These are phyloP conservation scores for Muntiacus muntjak DNA, from an alignment of 2,113 vertebrate genomes.

Conservation along the genomic window DNA sequence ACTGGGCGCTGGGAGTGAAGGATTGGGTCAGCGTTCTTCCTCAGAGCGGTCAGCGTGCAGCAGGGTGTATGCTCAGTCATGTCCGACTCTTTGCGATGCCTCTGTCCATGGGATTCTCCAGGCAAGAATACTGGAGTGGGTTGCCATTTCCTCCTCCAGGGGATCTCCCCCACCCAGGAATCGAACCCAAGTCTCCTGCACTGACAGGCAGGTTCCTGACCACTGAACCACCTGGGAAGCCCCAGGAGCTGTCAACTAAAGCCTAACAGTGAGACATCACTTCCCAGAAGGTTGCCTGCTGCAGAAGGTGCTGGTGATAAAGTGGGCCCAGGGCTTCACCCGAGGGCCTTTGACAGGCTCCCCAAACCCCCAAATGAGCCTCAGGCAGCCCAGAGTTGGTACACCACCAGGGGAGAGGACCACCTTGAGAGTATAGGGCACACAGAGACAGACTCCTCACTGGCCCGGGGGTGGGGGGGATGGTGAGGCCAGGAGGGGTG, in stretches of 20 bases:
- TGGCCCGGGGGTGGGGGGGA: fast-evolving
- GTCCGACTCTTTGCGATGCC: background rate
- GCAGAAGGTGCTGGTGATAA: background rate
- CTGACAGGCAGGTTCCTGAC: background rate
- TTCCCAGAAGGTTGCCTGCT: background rate
- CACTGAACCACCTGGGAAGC: background rate
- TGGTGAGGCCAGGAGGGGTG: background rate
- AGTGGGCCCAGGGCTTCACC: background rate
- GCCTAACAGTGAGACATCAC: background rate
- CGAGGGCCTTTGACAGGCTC: fast-evolving
- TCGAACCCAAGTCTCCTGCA: background rate
- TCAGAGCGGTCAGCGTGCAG: background rate
- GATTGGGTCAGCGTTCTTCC: background rate
- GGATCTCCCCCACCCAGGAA: background rate
- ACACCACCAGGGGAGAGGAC: background rate
- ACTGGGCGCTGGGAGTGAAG: background rate
- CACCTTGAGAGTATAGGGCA: background rate
- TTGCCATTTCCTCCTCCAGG: background rate
- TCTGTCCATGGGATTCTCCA: background rate
- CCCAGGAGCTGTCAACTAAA: background rate
- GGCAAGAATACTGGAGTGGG: background rate
- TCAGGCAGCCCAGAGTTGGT: background rate
- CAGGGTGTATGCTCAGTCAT: background rate
- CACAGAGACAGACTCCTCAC: background rate
- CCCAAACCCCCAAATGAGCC: background rate